These are phyloP conservation scores for Smittia aterrima DNA, from an alignment of 2,888 invertebrate species.

Conservation along the genomic window DNA sequence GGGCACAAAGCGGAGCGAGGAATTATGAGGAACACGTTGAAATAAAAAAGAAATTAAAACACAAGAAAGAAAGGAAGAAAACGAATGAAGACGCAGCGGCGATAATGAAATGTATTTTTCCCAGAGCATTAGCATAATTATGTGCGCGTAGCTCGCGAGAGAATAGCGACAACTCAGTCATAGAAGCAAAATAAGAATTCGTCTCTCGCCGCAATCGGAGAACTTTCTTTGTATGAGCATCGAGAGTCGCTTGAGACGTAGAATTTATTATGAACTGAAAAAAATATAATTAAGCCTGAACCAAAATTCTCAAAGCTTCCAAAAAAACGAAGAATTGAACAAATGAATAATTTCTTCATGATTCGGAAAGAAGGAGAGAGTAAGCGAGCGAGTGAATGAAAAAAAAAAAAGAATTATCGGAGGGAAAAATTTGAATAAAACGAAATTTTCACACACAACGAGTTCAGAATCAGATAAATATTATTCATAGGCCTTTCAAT, in stretches of 20 bases:
- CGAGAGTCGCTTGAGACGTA: conserved; percentile 6
- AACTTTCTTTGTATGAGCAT: neutral
- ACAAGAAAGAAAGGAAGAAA: neutral
- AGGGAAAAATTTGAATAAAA: conserved; percentile 12
- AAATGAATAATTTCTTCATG: conserved; percentile 6
- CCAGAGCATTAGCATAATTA: conserved; percentile 41
- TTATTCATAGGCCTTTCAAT: conserved; percentile 8
- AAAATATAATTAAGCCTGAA: conserved; percentile 18
- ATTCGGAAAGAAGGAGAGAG: neutral
- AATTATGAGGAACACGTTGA: conserved; percentile 33
- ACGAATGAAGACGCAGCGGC: conserved; percentile 20
- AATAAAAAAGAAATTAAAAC: conserved; percentile 40
- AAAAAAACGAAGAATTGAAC: conserved; percentile 1
- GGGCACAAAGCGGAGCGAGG: neutral
- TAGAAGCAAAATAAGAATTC: neutral
- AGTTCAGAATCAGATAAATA: conserved; percentile 15
- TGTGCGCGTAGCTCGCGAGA: conserved; percentile 39
- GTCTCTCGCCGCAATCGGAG: neutral
- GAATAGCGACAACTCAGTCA: neutral
- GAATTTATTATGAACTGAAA: conserved; percentile 32
- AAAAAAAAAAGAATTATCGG: neutral
- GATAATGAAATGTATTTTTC: conserved; percentile 42
- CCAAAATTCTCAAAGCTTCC: neutral
- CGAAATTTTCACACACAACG: neutral
- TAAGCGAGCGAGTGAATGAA: no score